Percentiles rank a stretch among this genome's conserved stretches.
Evolutionary conservation across 2,113 vertebrate species (phyloP).

Genomic region (Sander lucioperca): DNA sequence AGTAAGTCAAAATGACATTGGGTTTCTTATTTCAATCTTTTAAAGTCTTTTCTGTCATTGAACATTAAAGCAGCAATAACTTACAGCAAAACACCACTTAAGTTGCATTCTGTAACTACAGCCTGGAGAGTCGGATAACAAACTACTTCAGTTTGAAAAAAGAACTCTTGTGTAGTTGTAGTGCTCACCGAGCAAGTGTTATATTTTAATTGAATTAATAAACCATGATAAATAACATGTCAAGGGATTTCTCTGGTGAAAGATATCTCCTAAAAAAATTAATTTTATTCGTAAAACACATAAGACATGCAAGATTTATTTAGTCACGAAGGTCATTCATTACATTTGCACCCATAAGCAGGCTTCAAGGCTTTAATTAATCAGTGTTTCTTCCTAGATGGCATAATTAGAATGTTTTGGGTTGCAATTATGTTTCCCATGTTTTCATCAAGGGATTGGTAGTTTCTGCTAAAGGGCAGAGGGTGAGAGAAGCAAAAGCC

Average conservation of each 20-base stretch:
- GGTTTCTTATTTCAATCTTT: not conserved
- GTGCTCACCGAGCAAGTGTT: not conserved
- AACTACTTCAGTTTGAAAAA: not conserved
- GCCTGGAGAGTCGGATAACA: not conserved
- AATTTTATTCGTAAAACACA: not conserved
- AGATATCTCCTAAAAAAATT: not conserved
- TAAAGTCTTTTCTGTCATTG: not conserved
- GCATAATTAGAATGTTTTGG: conserved; percentile 42
- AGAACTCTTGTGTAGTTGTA: not conserved
- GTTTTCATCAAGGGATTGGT: conserved; percentile 53
- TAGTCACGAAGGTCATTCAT: conserved; percentile 33
- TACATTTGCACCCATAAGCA: conserved; percentile 14
- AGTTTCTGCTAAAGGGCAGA: conserved; percentile 72
- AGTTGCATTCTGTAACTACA: not conserved
- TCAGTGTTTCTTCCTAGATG: not conserved
- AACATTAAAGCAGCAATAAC: conserved; percentile 5
- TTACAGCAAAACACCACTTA: conserved; percentile 10
- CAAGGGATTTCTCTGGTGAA: not conserved
- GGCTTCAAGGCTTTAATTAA: conserved; percentile 49
- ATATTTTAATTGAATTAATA: not conserved
- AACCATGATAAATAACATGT: not conserved
- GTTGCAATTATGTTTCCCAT: conserved; percentile 61
- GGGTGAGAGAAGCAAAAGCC: conserved; percentile 44
- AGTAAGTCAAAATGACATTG: not conserved
- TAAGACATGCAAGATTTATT: not conserved